Percentiles rank a stretch among this genome's conserved stretches.
Evolutionary conservation across 2,797 vertebrate genomes (phyloP).

Genomic region (Enteromius trimaculatus): DNA sequence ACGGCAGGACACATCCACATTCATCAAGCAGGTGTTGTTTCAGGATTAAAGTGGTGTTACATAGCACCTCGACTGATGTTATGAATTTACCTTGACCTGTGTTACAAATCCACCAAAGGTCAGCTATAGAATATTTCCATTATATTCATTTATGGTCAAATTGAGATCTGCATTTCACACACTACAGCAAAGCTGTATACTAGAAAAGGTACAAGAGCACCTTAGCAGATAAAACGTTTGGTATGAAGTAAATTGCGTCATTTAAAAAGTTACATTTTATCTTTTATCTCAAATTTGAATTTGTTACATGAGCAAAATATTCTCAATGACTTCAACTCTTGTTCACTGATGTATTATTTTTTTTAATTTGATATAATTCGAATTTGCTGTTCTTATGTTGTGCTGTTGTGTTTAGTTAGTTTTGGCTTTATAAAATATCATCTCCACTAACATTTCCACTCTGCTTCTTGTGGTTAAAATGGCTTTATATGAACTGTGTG

Average conservation of each 20-base stretch:
- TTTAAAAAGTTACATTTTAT: conserved; percentile 1
- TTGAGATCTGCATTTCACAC: conserved; percentile 1
- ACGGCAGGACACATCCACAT: conserved; percentile 52
- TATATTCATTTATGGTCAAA: background rate
- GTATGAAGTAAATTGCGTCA: background rate
- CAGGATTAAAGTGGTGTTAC: conserved; percentile 15
- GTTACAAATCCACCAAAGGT: background rate
- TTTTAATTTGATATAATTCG: background rate
- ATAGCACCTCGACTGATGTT: background rate
- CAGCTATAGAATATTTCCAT: background rate
- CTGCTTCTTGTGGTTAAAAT: background rate
- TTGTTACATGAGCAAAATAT: background rate
- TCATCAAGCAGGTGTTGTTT: conserved; percentile 62
- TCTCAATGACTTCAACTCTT: conserved; percentile 5
- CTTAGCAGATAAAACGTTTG: background rate
- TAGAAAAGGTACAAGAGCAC: conserved; percentile 13
- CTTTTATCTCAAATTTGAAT: too few relatives aligned
- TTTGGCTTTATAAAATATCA: background rate
- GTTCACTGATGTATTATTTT: background rate
- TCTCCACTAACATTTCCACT: background rate
- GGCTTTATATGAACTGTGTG: background rate
- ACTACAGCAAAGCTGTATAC: conserved; percentile 41
- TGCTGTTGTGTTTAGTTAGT: background rate
- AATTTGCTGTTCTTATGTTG: conserved; percentile 1
- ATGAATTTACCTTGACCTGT: background rate